Percentiles rank a stretch among this genome's conserved stretches.
phyloP scores from a whole-genome alignment of 2,888 invertebrate genomes.

The Campoplex nolae region DNA sequence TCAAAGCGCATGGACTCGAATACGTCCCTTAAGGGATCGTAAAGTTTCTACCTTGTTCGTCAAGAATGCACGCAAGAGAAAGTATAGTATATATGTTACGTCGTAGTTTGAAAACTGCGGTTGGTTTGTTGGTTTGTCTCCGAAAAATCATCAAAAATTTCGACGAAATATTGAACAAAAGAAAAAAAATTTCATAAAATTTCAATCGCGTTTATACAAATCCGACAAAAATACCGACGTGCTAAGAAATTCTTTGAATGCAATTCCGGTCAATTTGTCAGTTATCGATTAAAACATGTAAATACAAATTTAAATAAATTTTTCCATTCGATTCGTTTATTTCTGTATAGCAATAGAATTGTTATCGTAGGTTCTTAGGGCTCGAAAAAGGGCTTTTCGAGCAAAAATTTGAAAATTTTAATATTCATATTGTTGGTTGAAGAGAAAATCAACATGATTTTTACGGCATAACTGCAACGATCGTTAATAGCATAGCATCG shows the following conservation, averaged over 20 bases:
- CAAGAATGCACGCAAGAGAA: constrained; percentile 40
- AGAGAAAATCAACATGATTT: background rate
- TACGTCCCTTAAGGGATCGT: constrained; percentile 19
- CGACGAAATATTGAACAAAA: background rate
- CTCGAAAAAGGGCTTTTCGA: background rate
- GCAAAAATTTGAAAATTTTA: background rate
- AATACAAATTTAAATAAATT: background rate
- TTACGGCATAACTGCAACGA: background rate
- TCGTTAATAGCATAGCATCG: background rate
- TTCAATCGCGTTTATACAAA: background rate
- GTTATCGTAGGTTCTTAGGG: too few species aligned
- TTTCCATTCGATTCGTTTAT: background rate
- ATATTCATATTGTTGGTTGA: background rate
- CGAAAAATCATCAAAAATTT: constrained; percentile 22
- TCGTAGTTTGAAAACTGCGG: constrained; percentile 46
- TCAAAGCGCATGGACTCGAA: constrained; percentile 26
- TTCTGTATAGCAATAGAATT: background rate
- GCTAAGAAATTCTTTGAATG: background rate
- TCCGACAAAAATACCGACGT: background rate
- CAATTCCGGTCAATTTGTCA: background rate
- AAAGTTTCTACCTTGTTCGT: constrained; percentile 43
- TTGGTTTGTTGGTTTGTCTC: background rate
- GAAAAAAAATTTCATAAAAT: background rate
- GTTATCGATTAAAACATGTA: background rate
- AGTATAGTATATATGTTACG: constrained; percentile 30